Conservation (phyloP, 2,797 vertebrate genomes). For the Myiotriccus ornatus region DNA sequence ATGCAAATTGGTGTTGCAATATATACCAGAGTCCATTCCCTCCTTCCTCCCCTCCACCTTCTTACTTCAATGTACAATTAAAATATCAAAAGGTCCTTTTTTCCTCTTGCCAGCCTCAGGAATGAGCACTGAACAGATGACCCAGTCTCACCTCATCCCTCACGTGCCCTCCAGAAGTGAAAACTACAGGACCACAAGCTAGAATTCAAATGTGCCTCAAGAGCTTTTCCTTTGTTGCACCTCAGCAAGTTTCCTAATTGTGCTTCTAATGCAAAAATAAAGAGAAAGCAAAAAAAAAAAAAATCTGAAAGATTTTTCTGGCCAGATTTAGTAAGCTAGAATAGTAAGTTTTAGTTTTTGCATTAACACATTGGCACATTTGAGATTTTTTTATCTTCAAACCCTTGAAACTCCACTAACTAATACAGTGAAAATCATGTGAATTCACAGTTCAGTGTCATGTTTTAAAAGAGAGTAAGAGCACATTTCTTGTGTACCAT, state of each 20-base stretch:
- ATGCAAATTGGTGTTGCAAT: constrained; percentile 58
- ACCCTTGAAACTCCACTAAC: not conserved
- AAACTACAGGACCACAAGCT: not conserved
- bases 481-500: not conserved
- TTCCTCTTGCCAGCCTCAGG: not conserved
- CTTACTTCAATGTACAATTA: constrained; percentile 3
- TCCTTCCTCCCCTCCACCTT: not conserved
- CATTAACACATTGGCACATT: not conserved
- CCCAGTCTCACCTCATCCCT: not conserved
- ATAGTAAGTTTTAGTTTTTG: not conserved
- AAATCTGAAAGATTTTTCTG: not conserved
- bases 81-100: not conserved
- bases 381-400: not conserved
- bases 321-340: not conserved
- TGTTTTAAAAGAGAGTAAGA: not conserved
- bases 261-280: not conserved
- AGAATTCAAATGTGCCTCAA: not conserved
- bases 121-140: not conserved
- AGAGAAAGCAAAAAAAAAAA: not conserved
- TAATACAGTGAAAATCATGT: not conserved
- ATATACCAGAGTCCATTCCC: not conserved
- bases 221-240: not conserved
- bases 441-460: not conserved
- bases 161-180: not conserved
- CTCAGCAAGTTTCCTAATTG: not conserved